Base-by-base conservation (phyloP, 2,888 invertebrate species). In the Drosophila falleni region DNA sequence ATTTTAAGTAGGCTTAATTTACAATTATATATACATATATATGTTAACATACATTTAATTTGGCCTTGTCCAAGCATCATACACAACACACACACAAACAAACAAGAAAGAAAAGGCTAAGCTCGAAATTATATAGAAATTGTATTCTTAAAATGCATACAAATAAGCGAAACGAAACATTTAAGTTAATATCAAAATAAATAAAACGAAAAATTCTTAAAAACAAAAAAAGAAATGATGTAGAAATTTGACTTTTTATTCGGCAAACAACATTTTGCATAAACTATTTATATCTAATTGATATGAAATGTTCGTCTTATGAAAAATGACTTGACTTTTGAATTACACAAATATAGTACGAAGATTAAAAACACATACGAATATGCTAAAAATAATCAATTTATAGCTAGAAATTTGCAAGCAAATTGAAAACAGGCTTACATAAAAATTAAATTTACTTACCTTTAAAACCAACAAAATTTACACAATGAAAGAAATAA, bases 1-100 rank as follows among this genome's bases (percentile, higher is more conserved):
- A 88, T 88, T 85, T 83, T 85, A 85, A 85, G 85, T 85, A 85
- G 88, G 47, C 64, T 87, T 74, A 77, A 81, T 71, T 77, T 70
- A 76, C 60, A 68, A 50, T 62, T 42, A 74, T 56, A 71, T 60
- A 23, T 23, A 23, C 3, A 23, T 23, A 23, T 4, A 23, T 23
- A 23, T 23, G 4, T 46, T 50, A 47, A 61, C 55, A 78, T 67
- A 69, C 50, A 66, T 74, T 70, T 81, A 74, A 84, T 73, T 84
- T 66, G 80, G 74, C 41, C 58, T 56, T 65, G 44, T 59, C 64
- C 59, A 61, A 50, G 19, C 67, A 62, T 65, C 65, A 75, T 53
- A 66, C 60, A 53, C 68, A 50, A 51, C 46, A 70, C 39, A 72
- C 16, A 70, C 58, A 67, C 41, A 70, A 19, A 78, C 41, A 73